These are phyloP conservation scores for Parapsyche elsis DNA, from an alignment of 1,140 invertebrate genomes.

Conservation along the genomic window DNA sequence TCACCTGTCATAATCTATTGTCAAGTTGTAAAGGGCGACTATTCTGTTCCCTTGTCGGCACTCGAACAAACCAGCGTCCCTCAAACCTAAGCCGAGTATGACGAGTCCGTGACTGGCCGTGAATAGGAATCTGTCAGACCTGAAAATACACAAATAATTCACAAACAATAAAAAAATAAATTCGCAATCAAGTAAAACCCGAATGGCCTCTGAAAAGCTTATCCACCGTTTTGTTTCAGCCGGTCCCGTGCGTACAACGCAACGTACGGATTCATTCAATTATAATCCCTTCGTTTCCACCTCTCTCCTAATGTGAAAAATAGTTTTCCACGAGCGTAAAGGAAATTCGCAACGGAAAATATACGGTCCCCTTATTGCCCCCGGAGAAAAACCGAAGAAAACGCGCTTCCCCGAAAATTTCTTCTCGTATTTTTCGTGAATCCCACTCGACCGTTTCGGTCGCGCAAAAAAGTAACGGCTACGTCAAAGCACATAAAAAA, in stretches of 20 bases:
- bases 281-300: constrained; percentile 40
- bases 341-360: constrained; percentile 11
- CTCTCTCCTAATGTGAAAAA: constrained; percentile 30
- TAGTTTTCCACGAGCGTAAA: constrained; percentile 13
- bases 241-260: not conserved
- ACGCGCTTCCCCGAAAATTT: not conserved
- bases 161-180: constrained; percentile 9
- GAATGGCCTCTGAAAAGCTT: not conserved
- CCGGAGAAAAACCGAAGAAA: constrained; percentile 15
- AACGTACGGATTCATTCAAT: constrained; percentile 39
- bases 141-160: constrained; percentile 27
- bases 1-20: constrained; percentile 51
- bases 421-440: constrained; percentile 20
- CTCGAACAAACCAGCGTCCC: constrained; percentile 48
- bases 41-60: constrained; percentile 48
- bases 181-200: not conserved
- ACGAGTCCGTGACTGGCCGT: constrained; percentile 43
- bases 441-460: no score
- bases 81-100: constrained; percentile 41
- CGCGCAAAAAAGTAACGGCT: not conserved
- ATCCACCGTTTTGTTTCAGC: constrained; percentile 10
- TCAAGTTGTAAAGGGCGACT: constrained; percentile 48
- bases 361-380: not conserved
- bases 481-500: not conserved
- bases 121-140: constrained; percentile 47